A percentile compares a stretch with the other conserved stretches of the same genome.
Conservation (phyloP, 2,113 vertebrate species). For the Leiothrix lutea region DNA sequence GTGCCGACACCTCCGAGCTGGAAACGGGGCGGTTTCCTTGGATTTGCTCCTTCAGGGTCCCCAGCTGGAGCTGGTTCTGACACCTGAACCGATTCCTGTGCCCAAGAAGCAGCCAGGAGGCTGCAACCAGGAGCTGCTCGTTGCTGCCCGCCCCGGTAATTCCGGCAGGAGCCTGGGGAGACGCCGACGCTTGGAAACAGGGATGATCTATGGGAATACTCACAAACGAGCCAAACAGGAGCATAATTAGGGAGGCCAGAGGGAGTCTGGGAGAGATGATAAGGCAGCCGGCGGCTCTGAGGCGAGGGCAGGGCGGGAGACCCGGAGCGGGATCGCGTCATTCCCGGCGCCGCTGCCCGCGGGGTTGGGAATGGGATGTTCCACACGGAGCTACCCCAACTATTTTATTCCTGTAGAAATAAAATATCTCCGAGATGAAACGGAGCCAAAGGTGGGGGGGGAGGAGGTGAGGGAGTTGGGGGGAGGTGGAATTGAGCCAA, state of each 20-base stretch:
- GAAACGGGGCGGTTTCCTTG: accelerated
- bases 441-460: accelerated
- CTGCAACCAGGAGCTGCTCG: neutral
- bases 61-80: neutral
- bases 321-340: neutral
- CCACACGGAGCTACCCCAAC: neutral
- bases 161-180: neutral
- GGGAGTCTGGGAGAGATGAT: neutral
- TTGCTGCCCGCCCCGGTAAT: accelerated
- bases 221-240: neutral
- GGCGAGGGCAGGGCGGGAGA: neutral
- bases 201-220: neutral
- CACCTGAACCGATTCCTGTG: neutral
- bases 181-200: accelerated
- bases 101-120: neutral
- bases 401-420: neutral
- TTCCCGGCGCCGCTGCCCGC: neutral
- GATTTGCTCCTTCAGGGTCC: neutral
- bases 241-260: neutral
- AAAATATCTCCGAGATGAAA: neutral
- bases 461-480: neutral
- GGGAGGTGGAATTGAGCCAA: neutral
- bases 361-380: neutral
- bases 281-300: neutral
- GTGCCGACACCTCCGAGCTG: accelerated